Evolutionary conservation across 2,888 invertebrate species (phyloP).

Genomic region (Oligia latruncula): DNA sequence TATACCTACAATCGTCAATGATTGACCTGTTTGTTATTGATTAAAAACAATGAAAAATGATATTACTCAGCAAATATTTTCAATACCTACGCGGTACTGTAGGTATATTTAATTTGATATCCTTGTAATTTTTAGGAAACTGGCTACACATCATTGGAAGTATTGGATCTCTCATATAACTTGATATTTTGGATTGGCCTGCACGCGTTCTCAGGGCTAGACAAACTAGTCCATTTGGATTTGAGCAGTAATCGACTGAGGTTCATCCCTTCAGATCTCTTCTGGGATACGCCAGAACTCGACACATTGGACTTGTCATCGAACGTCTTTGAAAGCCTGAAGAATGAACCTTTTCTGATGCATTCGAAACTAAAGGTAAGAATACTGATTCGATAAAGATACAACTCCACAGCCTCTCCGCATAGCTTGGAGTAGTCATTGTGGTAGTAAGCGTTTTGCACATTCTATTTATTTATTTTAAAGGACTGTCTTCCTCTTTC

Average conservation of each 20-base stretch:
- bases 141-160: conserved; percentile 85
- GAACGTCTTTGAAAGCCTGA: conserved; percentile 90
- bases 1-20: conserved; percentile 11
- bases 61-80: conserved; percentile 20
- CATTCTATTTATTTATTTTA: background rate
- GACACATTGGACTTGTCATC: conserved; percentile 90
- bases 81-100: background rate
- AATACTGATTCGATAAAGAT: conserved; percentile 22
- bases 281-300: conserved; percentile 89
- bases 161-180: conserved; percentile 90
- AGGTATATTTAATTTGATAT: background rate
- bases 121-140: conserved; percentile 81
- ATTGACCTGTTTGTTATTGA: conserved; percentile 3
- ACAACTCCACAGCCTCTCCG: background rate
- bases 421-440: background rate
- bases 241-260: conserved; percentile 91
- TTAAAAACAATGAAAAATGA: conserved; percentile 5
- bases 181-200: conserved; percentile 91
- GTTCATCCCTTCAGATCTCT: conserved; percentile 88
- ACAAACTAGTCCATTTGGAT: conserved; percentile 88
- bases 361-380: conserved; percentile 86
- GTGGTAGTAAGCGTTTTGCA: background rate
- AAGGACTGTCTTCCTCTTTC: conserved; percentile 5
- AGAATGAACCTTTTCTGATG: conserved; percentile 89
- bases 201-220: conserved; percentile 90